Percentiles rank a stretch among this genome's conserved stretches.
Evolutionary conservation across 2,113 vertebrate species (phyloP).

Genomic region (Anolis carolinensis): DNA sequence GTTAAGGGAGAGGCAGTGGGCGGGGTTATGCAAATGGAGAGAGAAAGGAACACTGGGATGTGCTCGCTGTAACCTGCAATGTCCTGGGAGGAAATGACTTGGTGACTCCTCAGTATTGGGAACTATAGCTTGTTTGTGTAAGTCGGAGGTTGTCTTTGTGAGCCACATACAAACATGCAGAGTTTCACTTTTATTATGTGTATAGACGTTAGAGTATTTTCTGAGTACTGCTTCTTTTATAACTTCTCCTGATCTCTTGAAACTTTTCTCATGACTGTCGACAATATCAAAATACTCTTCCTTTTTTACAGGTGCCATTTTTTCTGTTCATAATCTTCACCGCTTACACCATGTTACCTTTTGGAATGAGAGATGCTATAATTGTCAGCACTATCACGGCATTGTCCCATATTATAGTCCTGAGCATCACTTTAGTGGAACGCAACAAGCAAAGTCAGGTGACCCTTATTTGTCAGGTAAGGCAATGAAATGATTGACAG

Average conservation of each 20-base stretch:
- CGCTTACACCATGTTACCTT: constrained; percentile 92
- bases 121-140: no score
- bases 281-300: not conserved
- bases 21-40: no score
- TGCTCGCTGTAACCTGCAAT: no score
- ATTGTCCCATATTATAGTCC: constrained; percentile 84
- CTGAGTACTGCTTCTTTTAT: not conserved
- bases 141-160: no score
- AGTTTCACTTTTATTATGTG: no score
- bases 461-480: constrained; percentile 79
- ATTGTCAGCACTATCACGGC: constrained; percentile 82
- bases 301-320: constrained; percentile 86
- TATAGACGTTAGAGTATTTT: not conserved
- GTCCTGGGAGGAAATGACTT: no score
- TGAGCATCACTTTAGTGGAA: constrained; percentile 63
- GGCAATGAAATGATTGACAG: not conserved
- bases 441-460: not conserved
- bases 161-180: no score
- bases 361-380: constrained; percentile 85
- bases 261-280: constrained; percentile 26
- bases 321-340: constrained; percentile 95
- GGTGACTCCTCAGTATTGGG: no score
- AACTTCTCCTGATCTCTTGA: constrained; percentile 24
- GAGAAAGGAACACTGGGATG: no score
- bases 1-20: no score